Evolutionary conservation across 2,888 invertebrate species (phyloP).

Genomic region (Xanthia icteritia): DNA sequence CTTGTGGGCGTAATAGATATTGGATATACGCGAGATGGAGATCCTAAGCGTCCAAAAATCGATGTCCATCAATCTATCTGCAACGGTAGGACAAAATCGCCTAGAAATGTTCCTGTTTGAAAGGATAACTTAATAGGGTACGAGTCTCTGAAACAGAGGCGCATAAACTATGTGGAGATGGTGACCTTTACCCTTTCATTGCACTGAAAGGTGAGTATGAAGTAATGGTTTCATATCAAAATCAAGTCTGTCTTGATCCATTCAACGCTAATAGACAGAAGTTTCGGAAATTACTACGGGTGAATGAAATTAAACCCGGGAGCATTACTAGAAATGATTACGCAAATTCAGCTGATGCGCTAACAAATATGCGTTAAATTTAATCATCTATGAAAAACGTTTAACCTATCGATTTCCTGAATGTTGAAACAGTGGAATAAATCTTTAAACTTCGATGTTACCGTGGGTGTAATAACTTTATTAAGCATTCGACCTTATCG

Average conservation of each 20-base stretch:
- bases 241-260: not conserved
- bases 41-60: slow-evolving; percentile 17
- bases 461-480: slow-evolving; percentile 39
- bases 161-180: not conserved
- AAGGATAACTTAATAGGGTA: not conserved
- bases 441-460: slow-evolving; percentile 10
- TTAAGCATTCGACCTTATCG: slow-evolving; percentile 29
- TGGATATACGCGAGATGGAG: slow-evolving; percentile 9
- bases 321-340: slow-evolving; percentile 52
- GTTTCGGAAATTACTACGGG: not conserved
- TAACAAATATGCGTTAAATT: slow-evolving; percentile 71
- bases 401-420: slow-evolving; percentile 71
- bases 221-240: not conserved
- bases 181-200: slow-evolving; percentile 6
- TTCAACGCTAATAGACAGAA: not conserved
- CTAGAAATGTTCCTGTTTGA: slow-evolving; percentile 7
- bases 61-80: not conserved
- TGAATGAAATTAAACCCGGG: not conserved
- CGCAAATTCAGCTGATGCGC: slow-evolving; percentile 49
- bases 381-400: slow-evolving; percentile 70
- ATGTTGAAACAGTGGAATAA: slow-evolving; percentile 43
- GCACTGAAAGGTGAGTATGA: not conserved
- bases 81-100: not conserved
- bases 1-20: slow-evolving; percentile 31
- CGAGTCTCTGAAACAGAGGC: not conserved